These are phyloP conservation scores for Teinopalpus imperialis DNA, from an alignment of 2,888 invertebrate species.

Conservation along the genomic window DNA sequence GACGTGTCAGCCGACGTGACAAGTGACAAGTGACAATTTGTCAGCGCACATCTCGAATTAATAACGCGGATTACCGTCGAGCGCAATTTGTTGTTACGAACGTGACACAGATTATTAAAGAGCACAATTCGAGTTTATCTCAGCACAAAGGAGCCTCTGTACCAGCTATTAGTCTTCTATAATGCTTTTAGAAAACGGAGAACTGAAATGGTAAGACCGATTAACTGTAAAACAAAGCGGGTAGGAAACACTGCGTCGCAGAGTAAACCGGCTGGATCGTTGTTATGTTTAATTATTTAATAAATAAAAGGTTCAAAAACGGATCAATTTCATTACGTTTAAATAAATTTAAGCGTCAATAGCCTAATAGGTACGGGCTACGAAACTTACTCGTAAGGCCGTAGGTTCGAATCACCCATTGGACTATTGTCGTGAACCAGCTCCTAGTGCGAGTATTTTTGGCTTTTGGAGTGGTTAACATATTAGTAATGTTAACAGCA, in stretches of 20 bases:
- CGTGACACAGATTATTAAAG: constrained; percentile 17
- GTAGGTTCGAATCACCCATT: too few species aligned
- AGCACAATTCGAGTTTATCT: constrained; percentile 15
- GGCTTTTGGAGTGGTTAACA: too few species aligned
- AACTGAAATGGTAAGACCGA: constrained; percentile 27
- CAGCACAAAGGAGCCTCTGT: constrained; percentile 27
- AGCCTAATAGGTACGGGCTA: too few species aligned
- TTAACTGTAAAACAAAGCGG: constrained; percentile 32
- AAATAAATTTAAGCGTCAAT: too few species aligned
- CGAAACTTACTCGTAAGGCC: too few species aligned
- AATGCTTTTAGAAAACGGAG: constrained; percentile 21
- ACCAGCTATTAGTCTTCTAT: constrained; percentile 26
- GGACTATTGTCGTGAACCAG: too few species aligned
- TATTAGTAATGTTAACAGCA: too few species aligned
- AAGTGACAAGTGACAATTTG: constrained; percentile 30
- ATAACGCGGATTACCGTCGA: constrained; percentile 22
- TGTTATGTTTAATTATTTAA: too few species aligned
- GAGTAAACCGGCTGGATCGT: background rate
- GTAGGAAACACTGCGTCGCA: constrained; percentile 16
- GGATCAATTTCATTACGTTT: too few species aligned
- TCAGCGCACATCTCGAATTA: constrained; percentile 28
- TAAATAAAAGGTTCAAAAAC: too few species aligned
- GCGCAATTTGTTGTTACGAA: constrained; percentile 5
- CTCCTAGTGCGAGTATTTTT: too few species aligned
- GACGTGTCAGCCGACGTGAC: constrained; percentile 24